Percentiles rank a stretch among this genome's conserved stretches.
Conservation (phyloP, 2,113 vertebrate genomes). For the Cercocebus atys region DNA sequence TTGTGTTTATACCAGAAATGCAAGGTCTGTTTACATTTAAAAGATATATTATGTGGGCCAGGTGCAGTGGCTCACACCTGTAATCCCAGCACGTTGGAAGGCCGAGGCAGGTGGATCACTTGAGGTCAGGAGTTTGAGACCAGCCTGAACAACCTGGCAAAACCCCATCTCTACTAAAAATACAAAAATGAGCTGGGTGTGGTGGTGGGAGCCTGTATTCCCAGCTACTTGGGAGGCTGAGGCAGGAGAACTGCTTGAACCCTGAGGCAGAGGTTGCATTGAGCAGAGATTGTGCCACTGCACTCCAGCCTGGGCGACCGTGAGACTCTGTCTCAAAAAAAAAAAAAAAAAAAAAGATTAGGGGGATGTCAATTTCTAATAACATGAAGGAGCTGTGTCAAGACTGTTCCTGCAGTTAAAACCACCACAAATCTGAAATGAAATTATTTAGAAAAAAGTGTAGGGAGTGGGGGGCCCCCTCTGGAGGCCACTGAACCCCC, state of each 20-base stretch:
- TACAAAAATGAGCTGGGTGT: not conserved
- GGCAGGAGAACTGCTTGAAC: not conserved
- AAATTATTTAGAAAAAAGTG: not conserved
- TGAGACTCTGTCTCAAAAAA: not conserved
- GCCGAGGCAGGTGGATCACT: not conserved
- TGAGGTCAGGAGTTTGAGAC: not conserved
- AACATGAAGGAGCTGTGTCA: not conserved
- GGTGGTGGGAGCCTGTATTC: not conserved
- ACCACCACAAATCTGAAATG: not conserved
- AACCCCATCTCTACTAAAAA: not conserved
- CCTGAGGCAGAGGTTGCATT: not conserved
- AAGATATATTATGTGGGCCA: not conserved
- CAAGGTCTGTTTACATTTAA: not conserved
- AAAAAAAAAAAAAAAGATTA: not conserved
- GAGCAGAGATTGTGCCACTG: not conserved
- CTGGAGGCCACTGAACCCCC: no score
- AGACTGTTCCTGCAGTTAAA: not conserved
- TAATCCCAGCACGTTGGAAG: not conserved
- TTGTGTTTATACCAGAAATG: not conserved
- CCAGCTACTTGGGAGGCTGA: not conserved
- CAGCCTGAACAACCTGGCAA: not conserved
- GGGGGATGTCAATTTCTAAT: not conserved
- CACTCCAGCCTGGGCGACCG: not conserved
- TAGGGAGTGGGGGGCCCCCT: not conserved
- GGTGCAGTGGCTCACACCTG: not conserved